phyloP scores from a whole-genome alignment of 2,797 vertebrate genomes.

The Prionace glauca region DNA sequence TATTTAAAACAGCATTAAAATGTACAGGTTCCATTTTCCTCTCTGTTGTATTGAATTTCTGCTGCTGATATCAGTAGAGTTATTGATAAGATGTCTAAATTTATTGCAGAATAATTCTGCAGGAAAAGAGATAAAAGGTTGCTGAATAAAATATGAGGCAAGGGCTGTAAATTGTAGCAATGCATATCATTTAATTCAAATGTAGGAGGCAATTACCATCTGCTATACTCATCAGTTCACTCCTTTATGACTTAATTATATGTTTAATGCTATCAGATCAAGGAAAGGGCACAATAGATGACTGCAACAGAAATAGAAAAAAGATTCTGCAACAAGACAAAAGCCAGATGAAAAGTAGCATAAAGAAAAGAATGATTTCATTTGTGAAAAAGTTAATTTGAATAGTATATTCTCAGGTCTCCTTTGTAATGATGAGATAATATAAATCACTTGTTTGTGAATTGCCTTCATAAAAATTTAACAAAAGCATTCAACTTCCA shows the following conservation, averaged over 20 bases:
- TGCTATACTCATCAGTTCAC: slow-evolving; percentile 99
- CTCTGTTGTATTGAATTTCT: slow-evolving; percentile 55
- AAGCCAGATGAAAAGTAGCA: slow-evolving; percentile 99
- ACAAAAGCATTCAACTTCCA: slow-evolving; percentile 98
- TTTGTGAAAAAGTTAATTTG: slow-evolving; percentile 99
- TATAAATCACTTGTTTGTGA: slow-evolving; percentile 90
- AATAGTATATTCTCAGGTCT: slow-evolving; percentile 95
- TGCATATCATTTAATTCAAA: slow-evolving; percentile 99
- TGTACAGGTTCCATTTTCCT: slow-evolving; percentile 78
- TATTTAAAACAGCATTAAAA: slow-evolving; percentile 86
- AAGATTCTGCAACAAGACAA: slow-evolving; percentile 99
- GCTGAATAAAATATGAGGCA: slow-evolving; percentile 99
- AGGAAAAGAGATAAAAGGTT: slow-evolving; percentile 99
- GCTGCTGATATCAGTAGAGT: slow-evolving; percentile 85
- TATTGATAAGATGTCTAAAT: slow-evolving; percentile 99
- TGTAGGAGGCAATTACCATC: slow-evolving; percentile 99
- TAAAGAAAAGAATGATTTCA: slow-evolving; percentile 98
- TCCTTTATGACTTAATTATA: slow-evolving; percentile 99
- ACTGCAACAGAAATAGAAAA: slow-evolving; percentile 97
- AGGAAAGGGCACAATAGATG: slow-evolving; percentile 99
- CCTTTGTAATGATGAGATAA: slow-evolving; percentile 80
- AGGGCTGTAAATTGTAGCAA: slow-evolving; percentile 99
- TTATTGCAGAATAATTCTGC: slow-evolving; percentile 99
- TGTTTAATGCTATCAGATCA: slow-evolving; percentile 99
- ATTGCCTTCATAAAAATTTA: slow-evolving; percentile 87